Evolutionary conservation across 2,113 vertebrate genomes (phyloP).

Genomic region (Spea multiplicata): DNA sequence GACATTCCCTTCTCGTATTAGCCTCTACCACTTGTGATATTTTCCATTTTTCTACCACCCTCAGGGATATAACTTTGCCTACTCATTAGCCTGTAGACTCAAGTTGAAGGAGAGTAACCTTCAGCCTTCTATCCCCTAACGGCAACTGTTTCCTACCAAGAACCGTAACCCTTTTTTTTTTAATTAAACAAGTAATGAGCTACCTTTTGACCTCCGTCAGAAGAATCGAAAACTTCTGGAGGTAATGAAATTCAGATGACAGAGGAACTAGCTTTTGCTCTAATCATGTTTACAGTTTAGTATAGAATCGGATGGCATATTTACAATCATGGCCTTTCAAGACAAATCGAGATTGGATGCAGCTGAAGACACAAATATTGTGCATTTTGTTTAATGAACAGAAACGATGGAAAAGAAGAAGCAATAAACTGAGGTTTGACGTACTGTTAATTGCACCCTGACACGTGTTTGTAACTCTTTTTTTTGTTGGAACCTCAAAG

Average conservation of each 20-base stretch:
- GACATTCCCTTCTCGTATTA: too few species aligned
- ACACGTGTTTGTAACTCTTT: neutral
- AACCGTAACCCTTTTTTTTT: too few species aligned
- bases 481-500: neutral
- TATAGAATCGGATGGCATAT: neutral
- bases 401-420: neutral
- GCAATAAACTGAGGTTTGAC: neutral
- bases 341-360: neutral
- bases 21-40: too few species aligned
- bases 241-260: neutral
- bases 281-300: neutral
- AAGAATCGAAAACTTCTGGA: too few species aligned
- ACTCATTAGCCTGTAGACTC: too few species aligned
- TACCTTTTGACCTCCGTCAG: too few species aligned
- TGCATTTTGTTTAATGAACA: neutral
- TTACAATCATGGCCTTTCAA: slow-evolving; percentile 1
- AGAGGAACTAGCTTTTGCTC: neutral
- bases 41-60: too few species aligned
- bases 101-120: too few species aligned
- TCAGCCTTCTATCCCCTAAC: too few species aligned
- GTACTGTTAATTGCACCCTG: neutral
- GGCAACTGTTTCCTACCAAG: too few species aligned
- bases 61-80: too few species aligned
- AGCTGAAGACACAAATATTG: neutral
- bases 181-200: too few species aligned